Evolutionary conservation across 2,888 invertebrate species (phyloP), one percentile per base, ranked within the genome.

Genomic region (Pyrochroa serraticornis): DNA sequence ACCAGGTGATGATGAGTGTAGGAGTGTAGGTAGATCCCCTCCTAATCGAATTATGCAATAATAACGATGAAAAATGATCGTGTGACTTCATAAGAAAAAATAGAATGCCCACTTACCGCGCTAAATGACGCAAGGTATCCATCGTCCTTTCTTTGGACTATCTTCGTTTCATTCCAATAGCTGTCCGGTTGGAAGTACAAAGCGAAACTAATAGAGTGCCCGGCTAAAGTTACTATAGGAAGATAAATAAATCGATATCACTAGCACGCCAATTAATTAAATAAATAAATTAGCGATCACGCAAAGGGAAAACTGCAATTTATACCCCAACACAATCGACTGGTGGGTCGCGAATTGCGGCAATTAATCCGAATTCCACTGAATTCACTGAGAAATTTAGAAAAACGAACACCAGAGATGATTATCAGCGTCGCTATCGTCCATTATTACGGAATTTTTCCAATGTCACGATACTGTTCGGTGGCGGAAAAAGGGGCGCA

Each of bases 81-180:
- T 8, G 5, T 9, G 6, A 22, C 6, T 31, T 12, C 38, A 42
- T 46, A 44, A 41, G 46, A 47, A 49, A 35, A 36, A 13, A 12
- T 38, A 41, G 8, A 46, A 36, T 9, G 7, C 31, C 10, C n/a
- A 48, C 55, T 55, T 31, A 57, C 57, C 37, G 44, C 14, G 12
- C 36, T 46, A 57, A 31, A 51, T 46, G 42, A 36, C 51, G 46
- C 7, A 57, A 45, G 33, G 46, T 46, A 47, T 57, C 57, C 57
- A 57, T 57, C 31, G 12, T 47, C 31, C 22, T 34, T 48, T 9
- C 34, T 12, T 32, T 36, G n/a, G 31, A 45, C 45, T 45, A 45
- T 34, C 45, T 49, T 30, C n/a, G 39, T 45, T 30, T 54, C 46
- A 54, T 52, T 38, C 51, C 43, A n/a, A 32, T 33, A 38, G 13